phyloP scores from a whole-genome alignment of 2,797 vertebrate species.

The Propithecus perrieri region DNA sequence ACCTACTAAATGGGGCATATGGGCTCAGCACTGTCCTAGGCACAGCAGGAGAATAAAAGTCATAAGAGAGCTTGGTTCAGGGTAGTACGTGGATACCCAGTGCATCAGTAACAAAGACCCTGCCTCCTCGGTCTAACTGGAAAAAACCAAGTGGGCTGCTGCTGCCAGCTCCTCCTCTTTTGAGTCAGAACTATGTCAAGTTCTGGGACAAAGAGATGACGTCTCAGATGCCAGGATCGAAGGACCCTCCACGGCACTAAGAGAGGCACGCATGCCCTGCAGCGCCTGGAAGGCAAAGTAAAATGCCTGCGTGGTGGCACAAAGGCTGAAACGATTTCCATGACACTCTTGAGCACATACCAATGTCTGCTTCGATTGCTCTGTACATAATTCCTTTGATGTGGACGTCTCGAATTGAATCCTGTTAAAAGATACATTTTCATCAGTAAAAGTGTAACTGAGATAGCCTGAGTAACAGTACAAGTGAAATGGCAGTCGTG shows the following conservation, averaged over 20 bases:
- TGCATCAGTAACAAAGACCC: neutral
- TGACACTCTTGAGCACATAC: conserved; percentile 81
- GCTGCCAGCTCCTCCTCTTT: neutral
- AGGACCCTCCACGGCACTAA: neutral
- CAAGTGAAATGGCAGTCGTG: neutral
- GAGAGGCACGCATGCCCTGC: neutral
- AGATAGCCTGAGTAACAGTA: neutral
- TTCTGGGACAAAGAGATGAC: neutral
- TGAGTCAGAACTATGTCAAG: too few species aligned
- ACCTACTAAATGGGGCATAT: rapidly evolving
- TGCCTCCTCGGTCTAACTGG: neutral
- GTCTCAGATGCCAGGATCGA: neutral
- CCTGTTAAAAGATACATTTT: conserved; percentile 86
- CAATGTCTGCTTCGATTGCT: conserved; percentile 97
- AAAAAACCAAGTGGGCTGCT: neutral
- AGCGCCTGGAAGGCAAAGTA: neutral
- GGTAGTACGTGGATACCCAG: rapidly evolving
- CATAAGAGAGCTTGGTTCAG: neutral
- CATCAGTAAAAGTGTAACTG: neutral
- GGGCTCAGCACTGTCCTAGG: neutral
- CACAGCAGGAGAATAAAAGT: neutral
- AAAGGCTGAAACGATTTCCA: neutral
- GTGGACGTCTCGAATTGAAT: conserved; percentile 97
- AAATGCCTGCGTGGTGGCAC: rapidly evolving
- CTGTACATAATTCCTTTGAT: conserved; percentile 98